Conservation (phyloP, 35 echinoderm and acorn worm species). For the Strongylocentrotus purpuratus region DNA sequence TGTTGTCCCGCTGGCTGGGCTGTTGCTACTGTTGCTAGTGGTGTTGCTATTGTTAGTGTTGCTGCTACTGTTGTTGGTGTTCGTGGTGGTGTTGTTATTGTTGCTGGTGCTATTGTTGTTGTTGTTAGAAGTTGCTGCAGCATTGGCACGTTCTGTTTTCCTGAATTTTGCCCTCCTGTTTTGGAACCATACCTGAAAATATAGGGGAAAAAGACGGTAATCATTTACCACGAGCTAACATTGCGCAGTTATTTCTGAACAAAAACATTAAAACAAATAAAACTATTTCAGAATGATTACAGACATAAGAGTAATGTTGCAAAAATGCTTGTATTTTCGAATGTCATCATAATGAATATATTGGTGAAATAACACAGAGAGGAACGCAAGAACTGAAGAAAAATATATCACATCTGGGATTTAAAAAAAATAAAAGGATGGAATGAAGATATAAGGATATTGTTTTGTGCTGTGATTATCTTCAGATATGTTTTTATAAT, state of each 20-base stretch:
- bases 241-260: too few relatives aligned
- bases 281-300: too few relatives aligned
- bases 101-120: slow-evolving; percentile 73
- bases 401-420: background rate
- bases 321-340: background rate
- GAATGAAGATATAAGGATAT: background rate
- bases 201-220: background rate
- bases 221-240: background rate
- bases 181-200: slow-evolving; percentile 97
- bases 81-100: slow-evolving; percentile 55
- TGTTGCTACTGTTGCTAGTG: slow-evolving; percentile 51
- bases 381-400: background rate
- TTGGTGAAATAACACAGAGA: background rate
- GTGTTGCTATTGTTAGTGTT: slow-evolving; percentile 60
- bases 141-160: slow-evolving; percentile 90
- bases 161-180: slow-evolving; percentile 97
- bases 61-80: background rate
- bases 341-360: background rate
- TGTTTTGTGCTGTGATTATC: background rate
- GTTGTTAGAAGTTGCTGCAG: slow-evolving; percentile 58
- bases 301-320: background rate
- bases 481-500: too few relatives aligned
- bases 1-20: slow-evolving; percentile 53
- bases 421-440: background rate
- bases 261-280: too few relatives aligned